A percentile compares a stretch with the other conserved stretches of the same genome.
These are phyloP conservation scores for Sternotherus odoratus DNA, from an alignment of 2,797 vertebrate genomes.

Conservation along the genomic window DNA sequence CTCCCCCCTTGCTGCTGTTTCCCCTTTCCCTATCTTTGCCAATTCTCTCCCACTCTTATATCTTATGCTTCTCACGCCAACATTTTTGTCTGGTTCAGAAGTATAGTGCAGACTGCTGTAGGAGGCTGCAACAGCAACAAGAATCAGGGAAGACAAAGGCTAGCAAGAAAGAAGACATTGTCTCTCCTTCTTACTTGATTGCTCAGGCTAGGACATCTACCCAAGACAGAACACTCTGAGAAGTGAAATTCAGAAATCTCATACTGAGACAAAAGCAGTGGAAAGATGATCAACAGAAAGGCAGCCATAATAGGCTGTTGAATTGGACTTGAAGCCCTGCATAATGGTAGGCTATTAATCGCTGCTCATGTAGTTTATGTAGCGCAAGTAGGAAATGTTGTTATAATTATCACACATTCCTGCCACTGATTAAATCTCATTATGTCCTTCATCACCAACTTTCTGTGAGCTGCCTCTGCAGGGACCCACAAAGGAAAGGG, in stretches of 20 bases:
- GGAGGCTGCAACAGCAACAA: conserved; percentile 38
- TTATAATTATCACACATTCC: neutral
- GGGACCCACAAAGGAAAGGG: neutral
- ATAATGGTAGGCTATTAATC: neutral
- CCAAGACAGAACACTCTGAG: neutral
- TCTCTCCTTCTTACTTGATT: neutral
- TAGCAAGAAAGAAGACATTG: neutral
- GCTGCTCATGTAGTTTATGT: neutral
- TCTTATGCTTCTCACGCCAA: neutral
- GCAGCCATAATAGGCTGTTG: neutral
- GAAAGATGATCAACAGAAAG: neutral
- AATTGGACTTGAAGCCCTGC: neutral
- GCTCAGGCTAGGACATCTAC: neutral
- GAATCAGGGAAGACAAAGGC: neutral
- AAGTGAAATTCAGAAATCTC: neutral
- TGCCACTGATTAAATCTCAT: conserved; percentile 21
- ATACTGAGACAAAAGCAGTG: neutral
- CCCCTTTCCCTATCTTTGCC: neutral
- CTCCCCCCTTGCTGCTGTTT: neutral
- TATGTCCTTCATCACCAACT: conserved; percentile 12
- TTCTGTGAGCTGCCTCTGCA: conserved; percentile 52
- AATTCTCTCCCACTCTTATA: neutral
- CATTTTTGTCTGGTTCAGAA: conserved; percentile 6
- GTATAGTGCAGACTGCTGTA: neutral
- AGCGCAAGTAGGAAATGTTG: neutral